Base-by-base conservation (phyloP, 1,140 invertebrate genomes). In the Portunus trituberculatus region DNA sequence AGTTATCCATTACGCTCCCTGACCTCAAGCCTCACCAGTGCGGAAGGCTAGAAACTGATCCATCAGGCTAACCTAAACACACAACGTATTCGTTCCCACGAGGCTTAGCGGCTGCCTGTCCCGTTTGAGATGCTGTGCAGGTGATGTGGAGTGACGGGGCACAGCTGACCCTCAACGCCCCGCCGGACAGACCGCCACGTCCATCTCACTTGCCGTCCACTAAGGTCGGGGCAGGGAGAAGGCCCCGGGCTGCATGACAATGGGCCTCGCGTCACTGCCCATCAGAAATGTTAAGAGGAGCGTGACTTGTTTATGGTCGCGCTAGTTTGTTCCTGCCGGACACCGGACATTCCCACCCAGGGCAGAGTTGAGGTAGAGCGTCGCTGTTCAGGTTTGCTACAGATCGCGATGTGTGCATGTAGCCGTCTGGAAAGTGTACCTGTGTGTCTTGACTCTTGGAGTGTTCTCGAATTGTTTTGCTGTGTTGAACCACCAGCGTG, bases 121-220 rank as follows among this genome's bases (percentile, higher is more conserved):
- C 20, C 67, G 20, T 76, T 76, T n/a, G 67, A 76, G 67, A n/a
- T 76, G 25, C 20, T 76, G 25, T 76, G 25, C 67, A 76, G 25
- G 67, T 76, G 67, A n/a, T 7, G 67, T 25, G 67, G 8, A n/a
- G 20, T 20, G 67, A 20, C 67, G 67, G 67, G 20, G 67, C 20
- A 76, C 67, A 76, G 67, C 67, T 76, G 67, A 76, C 6, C 12
- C 67, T 20, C 67, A 12, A n/a, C 25, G 67, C n/a, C 67, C 67
- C 25, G 25, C 52, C 20, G 67, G 6, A 76, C n/a, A n/a, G 67
- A 76, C 67, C 25, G n/a, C 67, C 67, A 76, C 67, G 67, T 76
- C 67, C 67, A 76, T 76, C 67, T 76, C n/a, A 76, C 67, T 76
- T 76, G 67, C 67, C 67, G 67, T 25, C 67, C 67, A 76, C 67